Base-by-base conservation (phyloP, 2,113 vertebrate species). In the Urocynchramus pylzowi region DNA sequence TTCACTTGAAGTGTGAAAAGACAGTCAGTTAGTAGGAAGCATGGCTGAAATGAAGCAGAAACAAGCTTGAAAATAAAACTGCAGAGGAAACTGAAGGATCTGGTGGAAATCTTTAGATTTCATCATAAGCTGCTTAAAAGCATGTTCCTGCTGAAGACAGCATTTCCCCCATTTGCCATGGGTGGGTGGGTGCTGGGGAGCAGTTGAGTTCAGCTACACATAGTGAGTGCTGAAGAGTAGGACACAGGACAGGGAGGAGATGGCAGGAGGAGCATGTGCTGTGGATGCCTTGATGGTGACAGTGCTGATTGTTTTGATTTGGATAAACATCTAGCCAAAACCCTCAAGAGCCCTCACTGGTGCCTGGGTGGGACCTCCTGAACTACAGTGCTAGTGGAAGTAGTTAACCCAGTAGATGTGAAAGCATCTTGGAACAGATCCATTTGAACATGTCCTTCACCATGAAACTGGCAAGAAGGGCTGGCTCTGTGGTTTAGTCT, bases 161-260 rank as follows among this genome's bases (percentile, higher is more conserved):
- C 5, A 1, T 11, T 81, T 59, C 68, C 28, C 53, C 54, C 0
- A 0, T 22, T 63, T 18, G 37, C 41, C 11, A 2, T 14, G 2
- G 4, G 31, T 1, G 13, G 30, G 5, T 8, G 27, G 10, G 20
- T 59, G 49, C 33, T 7, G 15, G 24, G 8, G 77, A 39, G 82
- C 73, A 15, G 0, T 4, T 17, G 59, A 11, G 57, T 52, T 54
- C 71, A 71, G 56, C 49, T 22, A 1, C 35, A 3, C 2, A 0
- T 0, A 2, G 16, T 10, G 73, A 23, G 52, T 44, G 68, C 59
- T 53, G 5, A 7, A 52, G 22, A 42, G 7, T 8, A 3, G 30
- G 30, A 23, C 27, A 11, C 2, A 4, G 83, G 22, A 18, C 1
- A 2, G 64, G 23, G 60, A 35, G n/a, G 52, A 57, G 53, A 5